Conservation (phyloP, 2,888 invertebrate genomes). For the Monopis laevigella region DNA sequence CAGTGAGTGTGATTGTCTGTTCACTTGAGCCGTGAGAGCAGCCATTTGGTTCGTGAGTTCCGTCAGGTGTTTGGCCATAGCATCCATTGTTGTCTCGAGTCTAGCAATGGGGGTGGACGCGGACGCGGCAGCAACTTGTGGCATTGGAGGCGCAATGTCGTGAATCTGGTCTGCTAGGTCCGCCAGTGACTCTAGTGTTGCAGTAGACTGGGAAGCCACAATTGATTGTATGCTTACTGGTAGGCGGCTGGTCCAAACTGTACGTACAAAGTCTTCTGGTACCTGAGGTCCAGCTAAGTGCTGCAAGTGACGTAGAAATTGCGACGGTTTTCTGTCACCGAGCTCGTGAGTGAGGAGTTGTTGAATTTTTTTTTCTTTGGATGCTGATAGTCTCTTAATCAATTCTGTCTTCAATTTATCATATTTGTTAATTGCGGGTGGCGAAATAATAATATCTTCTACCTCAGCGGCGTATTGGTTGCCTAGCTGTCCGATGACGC, state of each 20-base stretch:
- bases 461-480: background rate
- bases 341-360: background rate
- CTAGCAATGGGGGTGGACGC: background rate
- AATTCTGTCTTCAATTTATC: background rate
- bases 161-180: background rate
- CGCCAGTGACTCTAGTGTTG: background rate
- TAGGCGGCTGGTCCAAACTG: conserved; percentile 18
- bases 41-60: background rate
- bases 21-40: background rate
- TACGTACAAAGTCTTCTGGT: conserved; percentile 10
- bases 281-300: conserved; percentile 9
- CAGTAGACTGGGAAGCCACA: background rate
- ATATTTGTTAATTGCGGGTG: background rate
- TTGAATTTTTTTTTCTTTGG: background rate
- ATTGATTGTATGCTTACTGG: conserved; percentile 12
- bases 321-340: conserved; percentile 12
- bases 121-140: background rate
- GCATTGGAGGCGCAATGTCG: background rate
- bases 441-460: background rate
- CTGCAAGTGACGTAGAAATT: conserved; percentile 8
- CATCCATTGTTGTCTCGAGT: too few relatives aligned
- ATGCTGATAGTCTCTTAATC: background rate
- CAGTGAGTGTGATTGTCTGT: too few relatives aligned
- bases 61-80: background rate
- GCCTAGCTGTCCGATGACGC: background rate